Percentiles rank a stretch among this genome's conserved stretches.
Conservation (phyloP, 2,888 invertebrate species). For the Drosophila melanocephala region DNA sequence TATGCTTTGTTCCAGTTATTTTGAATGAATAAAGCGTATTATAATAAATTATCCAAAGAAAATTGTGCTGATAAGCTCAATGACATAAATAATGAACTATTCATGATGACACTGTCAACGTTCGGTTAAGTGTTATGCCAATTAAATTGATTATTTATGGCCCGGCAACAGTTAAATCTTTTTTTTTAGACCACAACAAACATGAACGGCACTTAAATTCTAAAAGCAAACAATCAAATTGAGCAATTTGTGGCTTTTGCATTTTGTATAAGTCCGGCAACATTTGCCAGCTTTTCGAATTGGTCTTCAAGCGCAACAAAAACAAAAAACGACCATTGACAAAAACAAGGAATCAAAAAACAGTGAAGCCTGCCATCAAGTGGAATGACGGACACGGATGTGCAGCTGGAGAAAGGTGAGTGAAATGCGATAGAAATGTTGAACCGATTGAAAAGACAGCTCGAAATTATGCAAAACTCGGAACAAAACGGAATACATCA, state of each 20-base stretch:
- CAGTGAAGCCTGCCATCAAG: neutral
- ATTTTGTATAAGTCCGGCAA: neutral
- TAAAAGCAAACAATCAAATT: neutral
- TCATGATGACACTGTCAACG: neutral
- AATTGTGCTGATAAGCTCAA: neutral
- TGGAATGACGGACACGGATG: slow-evolving; percentile 39
- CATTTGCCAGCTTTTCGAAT: neutral
- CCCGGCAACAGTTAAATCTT: slow-evolving; percentile 9
- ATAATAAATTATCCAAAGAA: neutral
- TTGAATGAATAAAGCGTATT: too few species aligned
- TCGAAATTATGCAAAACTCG: neutral
- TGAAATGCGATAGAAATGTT: neutral
- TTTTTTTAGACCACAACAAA: neutral
- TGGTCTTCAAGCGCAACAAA: neutral
- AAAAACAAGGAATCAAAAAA: neutral
- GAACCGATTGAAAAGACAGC: neutral
- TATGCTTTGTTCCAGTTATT: neutral
- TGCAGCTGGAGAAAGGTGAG: slow-evolving; percentile 50
- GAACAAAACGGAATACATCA: accelerated
- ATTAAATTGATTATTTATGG: slow-evolving; percentile 7
- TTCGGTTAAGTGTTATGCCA: neutral
- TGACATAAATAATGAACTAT: neutral
- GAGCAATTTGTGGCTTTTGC: slow-evolving; percentile 6
- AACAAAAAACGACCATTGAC: neutral
- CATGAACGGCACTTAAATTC: slow-evolving; percentile 7